A percentile compares a stretch with the other conserved stretches of the same genome.
These are phyloP conservation scores for Caenorhabditis sulstoni DNA, from an alignment of 2,888 invertebrate genomes.

Conservation along the genomic window DNA sequence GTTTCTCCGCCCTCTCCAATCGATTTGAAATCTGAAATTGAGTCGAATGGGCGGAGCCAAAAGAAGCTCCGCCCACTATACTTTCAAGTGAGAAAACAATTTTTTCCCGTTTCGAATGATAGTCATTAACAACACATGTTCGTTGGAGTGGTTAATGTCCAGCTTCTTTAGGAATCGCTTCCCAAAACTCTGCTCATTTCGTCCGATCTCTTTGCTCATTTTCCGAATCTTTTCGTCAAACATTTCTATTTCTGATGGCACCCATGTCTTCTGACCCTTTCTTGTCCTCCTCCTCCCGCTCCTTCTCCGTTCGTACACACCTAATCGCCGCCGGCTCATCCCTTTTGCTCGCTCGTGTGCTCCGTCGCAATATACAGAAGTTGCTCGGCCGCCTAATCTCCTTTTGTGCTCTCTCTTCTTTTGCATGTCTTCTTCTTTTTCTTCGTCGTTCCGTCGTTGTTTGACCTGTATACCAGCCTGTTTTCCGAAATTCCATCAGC, in stretches of 20 bases:
- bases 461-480: not conserved
- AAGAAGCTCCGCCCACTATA: too few relatives aligned
- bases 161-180: not conserved
- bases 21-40: too few relatives aligned
- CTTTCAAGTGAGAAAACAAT: too few relatives aligned
- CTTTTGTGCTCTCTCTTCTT: not conserved
- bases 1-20: too few relatives aligned
- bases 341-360: conserved; percentile 11
- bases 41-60: too few relatives aligned
- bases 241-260: not conserved
- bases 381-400: conserved; percentile 23
- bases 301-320: conserved; percentile 11
- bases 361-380: conserved; percentile 30
- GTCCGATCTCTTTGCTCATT: not conserved
- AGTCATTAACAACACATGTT: too few relatives aligned
- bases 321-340: conserved; percentile 39
- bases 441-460: not conserved
- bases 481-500: too few relatives aligned
- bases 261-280: conserved; percentile 26
- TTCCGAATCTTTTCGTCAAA: conserved; percentile 4
- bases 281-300: not conserved
- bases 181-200: not conserved
- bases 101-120: too few relatives aligned
- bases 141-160: too few relatives aligned
- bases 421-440: not conserved